phyloP scores from a whole-genome alignment of 2,113 vertebrate species.

The Deroptyus accipitrinus region DNA sequence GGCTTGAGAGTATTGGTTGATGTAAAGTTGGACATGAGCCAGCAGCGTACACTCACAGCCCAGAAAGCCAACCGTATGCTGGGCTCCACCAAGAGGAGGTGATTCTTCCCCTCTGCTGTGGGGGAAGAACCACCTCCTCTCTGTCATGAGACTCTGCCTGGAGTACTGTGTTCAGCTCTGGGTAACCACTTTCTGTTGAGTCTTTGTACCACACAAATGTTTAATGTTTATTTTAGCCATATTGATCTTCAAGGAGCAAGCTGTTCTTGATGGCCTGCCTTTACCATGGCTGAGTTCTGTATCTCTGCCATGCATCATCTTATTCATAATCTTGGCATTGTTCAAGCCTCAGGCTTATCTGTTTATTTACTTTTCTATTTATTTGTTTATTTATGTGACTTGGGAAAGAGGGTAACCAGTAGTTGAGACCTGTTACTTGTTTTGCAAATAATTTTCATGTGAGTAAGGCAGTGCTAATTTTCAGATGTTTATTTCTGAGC shows the following conservation, averaged over 20 bases:
- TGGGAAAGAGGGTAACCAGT: not conserved
- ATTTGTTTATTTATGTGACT: not conserved
- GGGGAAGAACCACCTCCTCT: too few species aligned
- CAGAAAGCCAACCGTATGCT: rapidly evolving
- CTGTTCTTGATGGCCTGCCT: not conserved
- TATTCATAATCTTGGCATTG: not conserved
- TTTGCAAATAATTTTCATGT: not conserved
- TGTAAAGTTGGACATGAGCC: not conserved
- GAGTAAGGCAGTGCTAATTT: not conserved
- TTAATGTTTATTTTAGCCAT: not conserved
- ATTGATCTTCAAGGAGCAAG: not conserved
- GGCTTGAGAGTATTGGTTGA: not conserved
- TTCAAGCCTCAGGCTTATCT: not conserved
- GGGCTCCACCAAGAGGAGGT: not conserved
- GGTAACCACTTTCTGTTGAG: not conserved
- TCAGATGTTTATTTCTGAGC: not conserved
- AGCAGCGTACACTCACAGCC: rapidly evolving
- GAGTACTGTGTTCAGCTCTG: not conserved
- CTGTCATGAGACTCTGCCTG: not conserved
- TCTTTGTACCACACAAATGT: not conserved
- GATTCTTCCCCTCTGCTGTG: not conserved
- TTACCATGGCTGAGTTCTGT: not conserved
- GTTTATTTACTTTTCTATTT: not conserved
- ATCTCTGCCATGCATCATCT: not conserved
- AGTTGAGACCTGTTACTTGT: not conserved